phyloP scores from a whole-genome alignment of 2,113 vertebrate species.

The Elephas maximus region DNA sequence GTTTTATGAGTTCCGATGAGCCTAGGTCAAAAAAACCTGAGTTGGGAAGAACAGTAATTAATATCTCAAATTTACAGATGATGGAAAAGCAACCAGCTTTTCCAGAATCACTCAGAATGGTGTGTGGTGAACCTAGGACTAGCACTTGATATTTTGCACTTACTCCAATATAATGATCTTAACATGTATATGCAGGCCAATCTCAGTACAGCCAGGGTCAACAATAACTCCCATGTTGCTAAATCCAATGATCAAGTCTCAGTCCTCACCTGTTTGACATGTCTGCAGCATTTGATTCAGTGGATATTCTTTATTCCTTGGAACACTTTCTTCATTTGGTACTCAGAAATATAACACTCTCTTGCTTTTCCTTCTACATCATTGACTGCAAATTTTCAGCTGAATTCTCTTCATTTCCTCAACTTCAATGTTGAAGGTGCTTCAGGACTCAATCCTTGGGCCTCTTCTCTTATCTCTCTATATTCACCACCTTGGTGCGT shows the following conservation, averaged over 20 bases:
- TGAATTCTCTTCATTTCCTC: not conserved
- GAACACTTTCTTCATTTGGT: not conserved
- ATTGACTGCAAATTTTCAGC: not conserved
- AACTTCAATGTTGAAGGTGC: not conserved
- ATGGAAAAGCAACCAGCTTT: not conserved
- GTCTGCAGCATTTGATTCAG: not conserved
- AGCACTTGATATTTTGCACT: not conserved
- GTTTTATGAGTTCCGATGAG: not conserved
- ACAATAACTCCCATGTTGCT: not conserved
- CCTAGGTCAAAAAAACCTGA: not conserved
- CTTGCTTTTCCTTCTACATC: not conserved
- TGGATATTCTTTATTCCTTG: not conserved
- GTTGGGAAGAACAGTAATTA: not conserved
- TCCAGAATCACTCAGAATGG: not conserved
- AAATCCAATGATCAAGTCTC: not conserved
- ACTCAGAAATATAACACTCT: not conserved
- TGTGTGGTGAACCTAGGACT: not conserved
- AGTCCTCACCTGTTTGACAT: not conserved
- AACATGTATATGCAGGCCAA: no score
- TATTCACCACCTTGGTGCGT: not conserved
- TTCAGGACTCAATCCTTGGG: not conserved
- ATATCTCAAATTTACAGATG: not conserved
- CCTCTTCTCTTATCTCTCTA: not conserved
- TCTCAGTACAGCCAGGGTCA: not conserved
- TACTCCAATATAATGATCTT: not conserved